Percentiles rank a stretch among this genome's conserved stretches.
Conservation (phyloP, 2,113 vertebrate species). For the Actinemys pallida region DNA sequence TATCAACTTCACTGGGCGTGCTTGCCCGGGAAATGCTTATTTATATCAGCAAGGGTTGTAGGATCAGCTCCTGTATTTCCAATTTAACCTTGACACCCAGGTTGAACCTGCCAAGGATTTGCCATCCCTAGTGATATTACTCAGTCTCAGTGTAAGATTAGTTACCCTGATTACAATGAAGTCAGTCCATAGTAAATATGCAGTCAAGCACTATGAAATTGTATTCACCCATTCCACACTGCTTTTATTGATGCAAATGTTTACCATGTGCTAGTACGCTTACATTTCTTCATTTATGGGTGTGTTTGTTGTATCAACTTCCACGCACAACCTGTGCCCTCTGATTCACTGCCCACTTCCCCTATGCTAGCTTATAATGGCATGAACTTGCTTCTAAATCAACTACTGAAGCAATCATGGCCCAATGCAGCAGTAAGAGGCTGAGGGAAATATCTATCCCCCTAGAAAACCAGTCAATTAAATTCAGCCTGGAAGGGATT, state of each 20-base stretch:
- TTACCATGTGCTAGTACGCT: not conserved
- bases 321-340: conserved; percentile 22
- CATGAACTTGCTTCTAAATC: conserved; percentile 61
- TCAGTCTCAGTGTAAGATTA: not conserved
- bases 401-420: conserved; percentile 66
- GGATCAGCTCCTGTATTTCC: not conserved
- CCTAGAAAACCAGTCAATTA: conserved; percentile 80
- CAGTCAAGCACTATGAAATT: not conserved
- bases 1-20: not conserved
- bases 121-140: not conserved
- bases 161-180: not conserved
- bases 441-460: conserved; percentile 49
- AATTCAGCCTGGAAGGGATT: conserved; percentile 80
- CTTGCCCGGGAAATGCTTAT: accelerated
- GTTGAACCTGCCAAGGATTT: not conserved
- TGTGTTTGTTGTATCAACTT: not conserved
- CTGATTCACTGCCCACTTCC: conserved; percentile 34
- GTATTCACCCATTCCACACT: not conserved
- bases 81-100: not conserved
- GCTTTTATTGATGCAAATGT: conserved; percentile 1
- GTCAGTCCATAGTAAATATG: not conserved
- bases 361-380: not conserved
- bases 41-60: not conserved
- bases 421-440: conserved; percentile 44
- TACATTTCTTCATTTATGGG: no score